phyloP scores from a whole-genome alignment of 2,797 vertebrate species.

The Crotalus adamanteus region DNA sequence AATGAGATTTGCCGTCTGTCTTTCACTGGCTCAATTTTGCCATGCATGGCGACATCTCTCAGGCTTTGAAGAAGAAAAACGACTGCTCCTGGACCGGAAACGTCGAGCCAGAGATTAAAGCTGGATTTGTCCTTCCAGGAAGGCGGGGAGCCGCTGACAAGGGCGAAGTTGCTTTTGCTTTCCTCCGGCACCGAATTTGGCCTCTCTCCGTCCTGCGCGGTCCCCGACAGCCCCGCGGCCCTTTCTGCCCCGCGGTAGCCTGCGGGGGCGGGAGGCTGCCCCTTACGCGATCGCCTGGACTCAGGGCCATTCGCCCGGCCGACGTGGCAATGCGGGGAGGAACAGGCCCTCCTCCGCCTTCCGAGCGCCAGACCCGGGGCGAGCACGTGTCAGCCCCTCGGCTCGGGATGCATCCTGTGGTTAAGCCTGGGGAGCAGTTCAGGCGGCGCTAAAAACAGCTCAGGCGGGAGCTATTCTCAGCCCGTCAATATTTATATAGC shows the following conservation, averaged over 20 bases:
- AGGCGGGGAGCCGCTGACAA: neutral
- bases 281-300: neutral
- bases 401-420: conserved; percentile 11
- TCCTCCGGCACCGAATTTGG: neutral
- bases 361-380: neutral
- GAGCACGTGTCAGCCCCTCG: conserved; percentile 16
- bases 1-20: neutral
- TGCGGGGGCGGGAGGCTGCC: neutral
- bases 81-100: neutral
- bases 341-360: neutral
- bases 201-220: neutral
- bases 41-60: neutral
- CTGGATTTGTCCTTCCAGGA: neutral
- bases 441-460: conserved; percentile 58
- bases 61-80: neutral
- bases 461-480: conserved; percentile 60
- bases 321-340: conserved; percentile 20
- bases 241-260: neutral
- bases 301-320: neutral
- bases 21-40: neutral
- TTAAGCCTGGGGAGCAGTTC: conserved; percentile 15
- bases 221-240: neutral
- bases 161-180: neutral
- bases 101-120: neutral
- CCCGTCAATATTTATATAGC: conserved; percentile 68